These are phyloP conservation scores for Dipodomys ordii DNA, from an alignment of 2,113 vertebrate species.

Conservation along the genomic window DNA sequence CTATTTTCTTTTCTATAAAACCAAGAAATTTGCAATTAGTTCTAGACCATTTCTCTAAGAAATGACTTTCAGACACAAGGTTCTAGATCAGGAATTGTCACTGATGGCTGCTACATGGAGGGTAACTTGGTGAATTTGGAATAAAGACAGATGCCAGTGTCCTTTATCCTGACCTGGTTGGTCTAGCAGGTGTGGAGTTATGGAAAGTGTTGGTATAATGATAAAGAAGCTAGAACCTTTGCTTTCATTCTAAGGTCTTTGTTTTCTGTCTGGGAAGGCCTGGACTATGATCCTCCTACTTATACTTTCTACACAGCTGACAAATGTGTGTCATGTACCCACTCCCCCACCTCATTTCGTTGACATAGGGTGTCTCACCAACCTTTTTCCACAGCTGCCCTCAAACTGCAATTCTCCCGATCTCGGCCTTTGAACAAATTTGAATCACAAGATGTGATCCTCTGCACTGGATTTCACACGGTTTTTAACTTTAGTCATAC, in stretches of 20 bases:
- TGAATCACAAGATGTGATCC: no score
- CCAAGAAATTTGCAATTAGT: neutral
- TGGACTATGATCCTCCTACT: no score
- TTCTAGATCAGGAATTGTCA: neutral
- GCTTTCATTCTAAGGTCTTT: no score
- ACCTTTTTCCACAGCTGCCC: neutral
- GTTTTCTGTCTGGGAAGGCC: no score
- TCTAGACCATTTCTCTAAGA: neutral
- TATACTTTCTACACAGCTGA: no score
- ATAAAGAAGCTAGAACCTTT: neutral
- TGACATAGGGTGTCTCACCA: neutral
- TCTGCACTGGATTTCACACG: neutral
- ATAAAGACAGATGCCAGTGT: neutral
- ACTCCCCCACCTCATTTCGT: no score
- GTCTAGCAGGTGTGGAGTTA: neutral
- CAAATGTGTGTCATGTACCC: no score
- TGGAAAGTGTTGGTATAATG: neutral
- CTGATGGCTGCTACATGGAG: neutral
- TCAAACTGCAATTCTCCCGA: no score
- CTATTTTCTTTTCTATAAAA: conserved; percentile 3
- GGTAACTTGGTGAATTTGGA: neutral
- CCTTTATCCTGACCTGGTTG: neutral
- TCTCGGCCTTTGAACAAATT: no score
- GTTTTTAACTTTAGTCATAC: neutral
- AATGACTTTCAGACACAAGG: neutral